Evolutionary conservation across 1,140 invertebrate species (phyloP).

Genomic region (Diorhabda elongata): DNA sequence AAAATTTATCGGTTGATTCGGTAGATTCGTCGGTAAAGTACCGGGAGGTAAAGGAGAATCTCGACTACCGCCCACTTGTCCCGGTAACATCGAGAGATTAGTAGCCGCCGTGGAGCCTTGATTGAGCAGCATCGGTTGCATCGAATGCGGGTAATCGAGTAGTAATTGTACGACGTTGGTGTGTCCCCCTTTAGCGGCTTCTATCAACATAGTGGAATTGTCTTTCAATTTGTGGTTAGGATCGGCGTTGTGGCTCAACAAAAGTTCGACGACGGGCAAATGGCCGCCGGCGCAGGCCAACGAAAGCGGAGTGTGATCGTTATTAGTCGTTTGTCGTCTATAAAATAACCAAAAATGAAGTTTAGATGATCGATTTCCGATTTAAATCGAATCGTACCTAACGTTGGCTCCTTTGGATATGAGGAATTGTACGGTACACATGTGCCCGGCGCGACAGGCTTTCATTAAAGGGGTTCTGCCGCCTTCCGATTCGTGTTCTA

Average conservation of each 20-base stretch:
- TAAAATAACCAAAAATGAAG: background rate
- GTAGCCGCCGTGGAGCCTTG: constrained; percentile 43
- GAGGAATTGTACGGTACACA: constrained; percentile 96
- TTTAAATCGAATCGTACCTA: constrained; percentile 1
- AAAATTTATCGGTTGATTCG: constrained; percentile 45
- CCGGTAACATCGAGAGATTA: constrained; percentile 40
- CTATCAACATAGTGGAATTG: constrained; percentile 97
- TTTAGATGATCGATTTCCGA: too few species aligned
- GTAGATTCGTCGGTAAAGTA: constrained; percentile 42
- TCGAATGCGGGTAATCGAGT: constrained; percentile 88
- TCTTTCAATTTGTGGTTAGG: constrained; percentile 96
- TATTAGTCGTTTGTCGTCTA: constrained; percentile 86
- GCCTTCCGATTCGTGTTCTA: constrained; percentile 92
- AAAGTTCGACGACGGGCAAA: constrained; percentile 83
- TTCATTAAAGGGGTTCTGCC: constrained; percentile 96
- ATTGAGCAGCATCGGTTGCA: constrained; percentile 64
- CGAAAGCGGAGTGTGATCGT: constrained; percentile 96
- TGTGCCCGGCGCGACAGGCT: constrained; percentile 96
- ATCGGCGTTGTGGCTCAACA: constrained; percentile 87
- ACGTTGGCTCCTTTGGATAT: constrained; percentile 92
- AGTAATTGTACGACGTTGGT: constrained; percentile 91
- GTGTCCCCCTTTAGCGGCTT: constrained; percentile 96
- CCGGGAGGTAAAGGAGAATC: constrained; percentile 33
- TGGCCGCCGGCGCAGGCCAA: constrained; percentile 96
- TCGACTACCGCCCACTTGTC: constrained; percentile 35